Percentiles rank a stretch among this genome's conserved stretches.
These are phyloP conservation scores for Campoplex capitator DNA, from an alignment of 2,888 invertebrate genomes.

Conservation along the genomic window DNA sequence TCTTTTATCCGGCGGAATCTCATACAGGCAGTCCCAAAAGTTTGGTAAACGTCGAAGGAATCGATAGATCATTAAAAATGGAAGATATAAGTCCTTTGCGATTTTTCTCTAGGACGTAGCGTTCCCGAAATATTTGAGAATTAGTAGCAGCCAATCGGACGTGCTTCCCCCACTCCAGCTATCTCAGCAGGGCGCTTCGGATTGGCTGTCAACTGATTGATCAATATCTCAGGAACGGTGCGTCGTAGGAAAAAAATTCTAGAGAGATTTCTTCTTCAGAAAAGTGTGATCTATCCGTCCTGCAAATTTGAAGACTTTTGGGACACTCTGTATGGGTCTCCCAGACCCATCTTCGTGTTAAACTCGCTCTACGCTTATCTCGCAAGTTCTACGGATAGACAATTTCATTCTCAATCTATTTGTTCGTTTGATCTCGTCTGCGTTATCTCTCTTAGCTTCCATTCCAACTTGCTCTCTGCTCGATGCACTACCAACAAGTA, in stretches of 20 bases:
- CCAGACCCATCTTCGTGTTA: conserved; percentile 40
- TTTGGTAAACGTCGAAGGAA: background rate
- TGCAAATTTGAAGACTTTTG: background rate
- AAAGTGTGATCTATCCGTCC: background rate
- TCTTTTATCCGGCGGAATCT: background rate
- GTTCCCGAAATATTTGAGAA: background rate
- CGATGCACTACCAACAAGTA: conserved; percentile 1
- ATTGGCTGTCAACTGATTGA: too few species aligned
- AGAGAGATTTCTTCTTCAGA: background rate
- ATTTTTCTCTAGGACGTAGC: background rate
- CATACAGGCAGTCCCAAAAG: background rate
- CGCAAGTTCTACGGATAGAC: background rate
- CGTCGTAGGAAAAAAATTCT: background rate
- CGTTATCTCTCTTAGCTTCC: conserved; percentile 48
- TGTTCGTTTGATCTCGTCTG: conserved; percentile 16
- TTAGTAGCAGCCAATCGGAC: background rate
- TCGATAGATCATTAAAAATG: background rate
- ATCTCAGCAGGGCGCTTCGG: too few species aligned
- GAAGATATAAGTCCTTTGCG: background rate
- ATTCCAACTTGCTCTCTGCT: conserved; percentile 18
- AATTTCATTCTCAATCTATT: background rate
- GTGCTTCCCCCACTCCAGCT: too few species aligned
- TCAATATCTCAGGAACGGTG: background rate
- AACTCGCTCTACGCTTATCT: conserved; percentile 3
- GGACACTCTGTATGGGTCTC: background rate